Conservation (phyloP, 2,113 vertebrate genomes). For the Oryzias melastigma region DNA sequence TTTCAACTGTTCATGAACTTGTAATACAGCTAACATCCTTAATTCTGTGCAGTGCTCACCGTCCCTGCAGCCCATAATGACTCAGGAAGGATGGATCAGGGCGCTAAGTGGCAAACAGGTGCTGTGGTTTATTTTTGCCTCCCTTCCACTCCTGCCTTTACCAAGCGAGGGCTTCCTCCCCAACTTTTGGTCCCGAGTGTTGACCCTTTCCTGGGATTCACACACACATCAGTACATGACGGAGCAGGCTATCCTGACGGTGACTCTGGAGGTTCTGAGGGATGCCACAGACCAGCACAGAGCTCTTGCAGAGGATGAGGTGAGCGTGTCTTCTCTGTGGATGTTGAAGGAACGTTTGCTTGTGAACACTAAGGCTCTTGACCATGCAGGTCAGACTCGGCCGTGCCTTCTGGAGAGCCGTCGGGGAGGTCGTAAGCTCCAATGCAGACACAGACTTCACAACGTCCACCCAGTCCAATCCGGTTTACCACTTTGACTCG, state of each 20-base stretch:
- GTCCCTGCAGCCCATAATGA: conserved; percentile 24
- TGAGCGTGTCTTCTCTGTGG: conserved; percentile 21
- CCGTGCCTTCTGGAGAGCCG: conserved; percentile 79
- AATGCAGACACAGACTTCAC: conserved; percentile 84
- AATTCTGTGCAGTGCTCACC: conserved; percentile 7
- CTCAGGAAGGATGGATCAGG: conserved; percentile 14
- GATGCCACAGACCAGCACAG: conserved; percentile 14
- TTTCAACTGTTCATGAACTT: not conserved
- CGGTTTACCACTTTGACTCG: conserved; percentile 85
- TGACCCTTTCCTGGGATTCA: conserved; percentile 80
- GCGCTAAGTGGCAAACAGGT: conserved; percentile 2
- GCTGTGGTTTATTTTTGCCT: conserved; percentile 32
- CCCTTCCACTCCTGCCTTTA: conserved; percentile 53
- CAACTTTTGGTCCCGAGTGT: conserved; percentile 82
- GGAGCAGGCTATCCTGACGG: conserved; percentile 77
- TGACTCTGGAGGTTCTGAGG: conserved; percentile 75
- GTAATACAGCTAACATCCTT: not conserved
- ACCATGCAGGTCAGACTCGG: conserved; percentile 68
- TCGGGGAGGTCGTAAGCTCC: conserved; percentile 80
- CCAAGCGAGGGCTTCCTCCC: conserved; percentile 80
- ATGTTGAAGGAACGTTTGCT: not conserved
- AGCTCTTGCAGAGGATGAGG: conserved; percentile 38
- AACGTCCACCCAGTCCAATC: conserved; percentile 74
- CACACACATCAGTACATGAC: conserved; percentile 86
- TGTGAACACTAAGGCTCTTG: not conserved